A percentile compares a stretch with the other conserved stretches of the same genome.
Evolutionary conservation across 1,140 invertebrate genomes (phyloP).

Genomic region (Caenorhabditis latens): DNA sequence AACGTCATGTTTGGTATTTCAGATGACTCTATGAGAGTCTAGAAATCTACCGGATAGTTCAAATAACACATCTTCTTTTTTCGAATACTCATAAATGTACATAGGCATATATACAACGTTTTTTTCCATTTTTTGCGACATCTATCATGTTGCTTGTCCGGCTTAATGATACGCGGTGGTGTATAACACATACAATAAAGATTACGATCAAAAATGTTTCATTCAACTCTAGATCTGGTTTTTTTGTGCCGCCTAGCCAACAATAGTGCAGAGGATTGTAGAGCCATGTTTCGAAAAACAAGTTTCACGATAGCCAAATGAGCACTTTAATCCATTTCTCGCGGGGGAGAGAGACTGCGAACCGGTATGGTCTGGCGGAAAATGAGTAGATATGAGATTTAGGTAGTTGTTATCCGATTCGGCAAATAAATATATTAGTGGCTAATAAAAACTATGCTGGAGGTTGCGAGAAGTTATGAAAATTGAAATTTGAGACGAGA

Average conservation of each 20-base stretch:
- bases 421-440: neutral
- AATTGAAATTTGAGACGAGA: neutral
- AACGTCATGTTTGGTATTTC: neutral
- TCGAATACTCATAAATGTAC: neutral
- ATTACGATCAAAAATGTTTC: constrained; percentile 46
- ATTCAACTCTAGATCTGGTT: constrained; percentile 10
- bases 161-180: constrained; percentile 56
- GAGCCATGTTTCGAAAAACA: constrained; percentile 45
- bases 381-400: neutral
- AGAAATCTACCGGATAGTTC: neutral
- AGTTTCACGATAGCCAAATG: constrained; percentile 7
- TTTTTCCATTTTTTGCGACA: constrained; percentile 52
- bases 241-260: neutral
- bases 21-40: neutral
- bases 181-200: constrained; percentile 54
- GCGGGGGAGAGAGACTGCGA: neutral
- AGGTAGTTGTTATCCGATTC: constrained; percentile 13
- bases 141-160: constrained; percentile 47
- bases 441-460: neutral
- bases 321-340: constrained; percentile 24
- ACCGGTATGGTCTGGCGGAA: constrained; percentile 12
- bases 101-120: neutral
- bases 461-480: neutral
- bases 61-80: neutral
- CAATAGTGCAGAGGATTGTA: constrained; percentile 25